These are phyloP conservation scores for Aphelinus atriplicis DNA, from an alignment of 1,140 invertebrate species.

Conservation along the genomic window DNA sequence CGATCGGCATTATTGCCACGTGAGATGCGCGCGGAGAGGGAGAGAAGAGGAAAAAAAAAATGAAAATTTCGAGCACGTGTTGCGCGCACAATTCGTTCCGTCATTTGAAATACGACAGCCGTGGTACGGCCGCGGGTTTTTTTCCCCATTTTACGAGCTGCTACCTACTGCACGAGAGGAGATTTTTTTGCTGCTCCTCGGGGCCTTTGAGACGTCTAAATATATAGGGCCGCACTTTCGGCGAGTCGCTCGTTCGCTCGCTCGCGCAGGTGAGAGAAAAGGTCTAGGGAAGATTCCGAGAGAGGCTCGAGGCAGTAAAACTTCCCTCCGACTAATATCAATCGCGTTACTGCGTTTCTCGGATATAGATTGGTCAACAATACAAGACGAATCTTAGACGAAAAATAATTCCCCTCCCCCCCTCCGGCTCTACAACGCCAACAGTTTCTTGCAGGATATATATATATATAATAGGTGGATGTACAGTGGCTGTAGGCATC, in stretches of 20 bases:
- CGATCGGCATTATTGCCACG: too few species aligned
- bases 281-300: too few species aligned
- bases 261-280: conserved; percentile 7
- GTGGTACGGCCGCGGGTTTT: neutral
- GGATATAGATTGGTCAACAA: too few species aligned
- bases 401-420: neutral
- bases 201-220: conserved; percentile 21
- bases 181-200: conserved; percentile 12
- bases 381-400: neutral
- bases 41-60: too few species aligned
- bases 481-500: too few species aligned
- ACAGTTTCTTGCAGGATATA: too few species aligned
- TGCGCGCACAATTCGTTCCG: conserved; percentile 11
- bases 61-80: neutral
- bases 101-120: neutral
- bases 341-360: neutral
- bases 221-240: neutral
- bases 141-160: conserved; percentile 27
- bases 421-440: too few species aligned
- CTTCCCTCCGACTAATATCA: neutral
- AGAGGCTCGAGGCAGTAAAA: conserved; percentile 14
- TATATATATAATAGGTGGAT: too few species aligned
- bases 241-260: neutral
- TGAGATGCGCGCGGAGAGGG: too few species aligned
- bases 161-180: neutral